Conservation (phyloP, 2,888 invertebrate species). For the Ochropacha duplaris region DNA sequence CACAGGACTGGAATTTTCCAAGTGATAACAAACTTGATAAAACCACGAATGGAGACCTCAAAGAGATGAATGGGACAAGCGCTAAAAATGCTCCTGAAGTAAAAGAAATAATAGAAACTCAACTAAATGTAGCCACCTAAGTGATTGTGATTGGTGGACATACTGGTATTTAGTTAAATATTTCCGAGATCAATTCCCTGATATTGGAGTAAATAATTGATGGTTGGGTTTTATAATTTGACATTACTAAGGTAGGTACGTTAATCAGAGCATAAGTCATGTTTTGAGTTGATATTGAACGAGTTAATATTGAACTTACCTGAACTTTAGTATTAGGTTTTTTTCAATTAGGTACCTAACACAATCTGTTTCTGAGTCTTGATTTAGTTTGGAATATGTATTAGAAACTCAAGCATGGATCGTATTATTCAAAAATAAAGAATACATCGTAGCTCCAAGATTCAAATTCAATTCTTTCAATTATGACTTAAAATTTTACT, state of each 20-base stretch:
- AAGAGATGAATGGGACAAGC: constrained; percentile 42
- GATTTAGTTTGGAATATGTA: too few species aligned
- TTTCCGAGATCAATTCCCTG: background rate
- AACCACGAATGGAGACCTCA: constrained; percentile 45
- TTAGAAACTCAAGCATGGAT: too few species aligned
- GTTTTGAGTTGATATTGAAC: too few species aligned
- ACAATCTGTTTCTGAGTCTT: too few species aligned
- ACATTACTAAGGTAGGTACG: background rate
- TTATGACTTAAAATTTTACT: too few species aligned
- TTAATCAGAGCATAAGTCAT: too few species aligned
- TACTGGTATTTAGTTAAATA: background rate
- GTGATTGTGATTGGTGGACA: background rate
- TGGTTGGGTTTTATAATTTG: background rate
- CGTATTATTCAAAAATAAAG: too few species aligned
- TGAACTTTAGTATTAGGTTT: too few species aligned
- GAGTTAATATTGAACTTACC: too few species aligned
- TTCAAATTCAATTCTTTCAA: too few species aligned
- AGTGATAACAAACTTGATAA: constrained; percentile 39
- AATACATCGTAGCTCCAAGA: too few species aligned
- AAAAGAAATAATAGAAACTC: constrained; percentile 63
- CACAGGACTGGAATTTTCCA: constrained; percentile 87
- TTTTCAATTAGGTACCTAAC: too few species aligned
- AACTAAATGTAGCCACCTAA: constrained; percentile 43
- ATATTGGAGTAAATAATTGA: background rate
- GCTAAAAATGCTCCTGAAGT: constrained; percentile 40